A percentile compares a stretch with the other conserved stretches of the same genome.
These are phyloP conservation scores for Eristalis intricaria DNA, from an alignment of 2,888 invertebrate genomes.

Conservation along the genomic window DNA sequence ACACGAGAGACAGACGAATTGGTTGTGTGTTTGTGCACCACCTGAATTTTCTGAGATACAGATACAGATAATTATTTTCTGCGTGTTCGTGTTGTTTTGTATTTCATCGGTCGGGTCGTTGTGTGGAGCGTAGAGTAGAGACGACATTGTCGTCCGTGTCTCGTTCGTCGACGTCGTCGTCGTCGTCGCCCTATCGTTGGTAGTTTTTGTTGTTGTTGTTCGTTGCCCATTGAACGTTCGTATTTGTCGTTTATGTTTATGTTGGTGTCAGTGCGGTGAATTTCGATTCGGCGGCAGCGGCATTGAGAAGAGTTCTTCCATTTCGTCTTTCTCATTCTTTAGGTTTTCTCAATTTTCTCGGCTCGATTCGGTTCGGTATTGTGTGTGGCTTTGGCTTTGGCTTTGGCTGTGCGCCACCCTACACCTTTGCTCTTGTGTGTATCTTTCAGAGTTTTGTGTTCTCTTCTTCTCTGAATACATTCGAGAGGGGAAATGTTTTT, in stretches of 20 bases:
- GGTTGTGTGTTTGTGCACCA: slow-evolving; percentile 33
- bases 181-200: slow-evolving; percentile 1
- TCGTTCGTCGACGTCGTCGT: neutral
- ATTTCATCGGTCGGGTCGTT: slow-evolving; percentile 32
- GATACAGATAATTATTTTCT: slow-evolving; percentile 67
- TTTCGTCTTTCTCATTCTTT: slow-evolving; percentile 51
- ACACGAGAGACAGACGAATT: slow-evolving; percentile 10
- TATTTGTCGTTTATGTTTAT: neutral
- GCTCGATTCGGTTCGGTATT: neutral
- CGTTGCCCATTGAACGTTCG: neutral
- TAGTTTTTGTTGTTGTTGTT: neutral
- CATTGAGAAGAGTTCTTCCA: slow-evolving; percentile 69
- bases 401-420: slow-evolving; percentile 47
- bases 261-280: slow-evolving; percentile 16
- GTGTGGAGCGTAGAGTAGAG: neutral
- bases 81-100: slow-evolving; percentile 48
- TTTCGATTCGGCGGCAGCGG: slow-evolving; percentile 32
- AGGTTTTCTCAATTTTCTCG: slow-evolving; percentile 38
- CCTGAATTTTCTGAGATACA: slow-evolving; percentile 66
- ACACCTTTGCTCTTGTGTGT: slow-evolving; percentile 33
- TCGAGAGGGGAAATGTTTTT: slow-evolving; percentile 73
- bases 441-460: slow-evolving; percentile 42
- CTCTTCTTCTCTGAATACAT: slow-evolving; percentile 43
- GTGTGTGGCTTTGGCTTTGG: slow-evolving; percentile 7
- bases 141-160: neutral